Evolutionary conservation across 2,888 invertebrate species (phyloP), one percentile per base, ranked within the genome.

Genomic region (Euclidia mi): DNA sequence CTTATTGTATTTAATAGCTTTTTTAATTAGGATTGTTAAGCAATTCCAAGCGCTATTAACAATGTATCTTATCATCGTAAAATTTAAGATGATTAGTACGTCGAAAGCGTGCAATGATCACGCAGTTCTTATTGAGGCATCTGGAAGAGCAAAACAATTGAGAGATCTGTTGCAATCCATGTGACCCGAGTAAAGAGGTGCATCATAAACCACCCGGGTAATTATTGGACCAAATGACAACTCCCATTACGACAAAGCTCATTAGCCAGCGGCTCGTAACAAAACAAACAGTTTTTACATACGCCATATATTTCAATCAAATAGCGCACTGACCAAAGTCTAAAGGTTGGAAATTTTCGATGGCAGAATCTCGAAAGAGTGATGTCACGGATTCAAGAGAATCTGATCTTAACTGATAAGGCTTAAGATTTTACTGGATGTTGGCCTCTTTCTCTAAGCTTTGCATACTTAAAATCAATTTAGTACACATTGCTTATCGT

Each of bases 221-320:
- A 57, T 60, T 43, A 50, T 55, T 56, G 35, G 17, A 42, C 45
- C 42, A 58, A 74, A 71, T 71, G 34, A 56, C 61, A 45, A 34
- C 25, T 20, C 31, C 37, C 41, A 64, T 71, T 67, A 72, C 56
- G 12, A 41, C 56, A 50, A 43, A 73, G 61, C 58, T 59, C 55
- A 56, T 65, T 71, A 74, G 52, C 12, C 12, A 51, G 17, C 45
- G 9, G 11, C 53, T 42, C 56, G 45, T 60, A 51, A 51, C 38
- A 42, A 67, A 61, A 74, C 64, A 70, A 74, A 61, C 45, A 67
- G 47, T 56, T 59, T 25, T 50, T 60, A 63, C 43, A 52, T 57
- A 55, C 49, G 41, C 55, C 50, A 38, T 71, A 29, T 42, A 29
- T 34, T 32, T 63, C 38, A 68, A 66, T 71, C 62, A 35, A 17